Evolutionary conservation across 2,888 invertebrate genomes (phyloP).

Genomic region (Caenorhabditis becei): DNA sequence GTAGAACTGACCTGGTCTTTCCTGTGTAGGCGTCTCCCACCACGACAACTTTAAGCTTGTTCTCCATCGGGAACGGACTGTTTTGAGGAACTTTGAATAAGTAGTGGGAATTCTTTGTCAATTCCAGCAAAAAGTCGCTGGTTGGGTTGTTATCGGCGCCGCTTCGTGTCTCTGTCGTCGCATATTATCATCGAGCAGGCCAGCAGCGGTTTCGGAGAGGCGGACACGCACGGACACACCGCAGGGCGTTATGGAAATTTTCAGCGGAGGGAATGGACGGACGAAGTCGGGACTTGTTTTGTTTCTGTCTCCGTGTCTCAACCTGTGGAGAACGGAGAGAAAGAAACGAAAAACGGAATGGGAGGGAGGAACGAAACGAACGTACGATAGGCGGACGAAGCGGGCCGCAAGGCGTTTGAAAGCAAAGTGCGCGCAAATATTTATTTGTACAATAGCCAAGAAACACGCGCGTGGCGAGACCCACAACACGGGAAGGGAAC

Average conservation of each 20-base stretch:
- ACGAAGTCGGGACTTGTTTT: constrained; percentile 35
- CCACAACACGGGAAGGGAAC: constrained; percentile 31
- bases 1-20: constrained; percentile 87
- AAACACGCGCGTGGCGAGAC: constrained; percentile 53
- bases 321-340: constrained; percentile 22
- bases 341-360: constrained; percentile 15
- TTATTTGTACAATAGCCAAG: constrained; percentile 55
- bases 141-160: constrained; percentile 43
- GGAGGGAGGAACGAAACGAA: constrained; percentile 22
- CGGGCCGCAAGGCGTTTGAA: constrained; percentile 36
- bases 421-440: constrained; percentile 56
- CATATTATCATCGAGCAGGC: constrained; percentile 40
- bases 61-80: constrained; percentile 63
- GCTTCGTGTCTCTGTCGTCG: constrained; percentile 49
- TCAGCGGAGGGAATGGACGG: constrained; percentile 16
- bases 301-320: not conserved
- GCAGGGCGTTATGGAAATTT: constrained; percentile 46
- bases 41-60: constrained; percentile 90
- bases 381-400: constrained; percentile 13
- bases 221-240: constrained; percentile 3
- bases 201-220: constrained; percentile 30
- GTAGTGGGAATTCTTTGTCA: not conserved
- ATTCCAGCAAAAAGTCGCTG: constrained; percentile 27
- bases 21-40: constrained; percentile 95
- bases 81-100: constrained; percentile 13